Conservation (phyloP, 2,113 vertebrate species). For the Cyanoliseus patagonus region DNA sequence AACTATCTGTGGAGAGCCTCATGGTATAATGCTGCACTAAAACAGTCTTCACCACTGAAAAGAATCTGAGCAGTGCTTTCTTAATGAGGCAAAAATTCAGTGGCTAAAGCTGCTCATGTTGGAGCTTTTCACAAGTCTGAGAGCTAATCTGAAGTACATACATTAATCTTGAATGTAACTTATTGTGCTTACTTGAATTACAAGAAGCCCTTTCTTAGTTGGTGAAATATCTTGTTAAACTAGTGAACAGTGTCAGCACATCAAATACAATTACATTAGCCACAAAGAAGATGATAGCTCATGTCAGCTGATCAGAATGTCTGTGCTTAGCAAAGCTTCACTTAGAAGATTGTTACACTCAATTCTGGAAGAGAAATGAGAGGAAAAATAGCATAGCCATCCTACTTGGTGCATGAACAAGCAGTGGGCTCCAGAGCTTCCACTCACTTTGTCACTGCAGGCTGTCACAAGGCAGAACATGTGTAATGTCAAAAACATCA, state of each 20-base stretch:
- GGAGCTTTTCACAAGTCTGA: not conserved
- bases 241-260: slow-evolving; percentile 24
- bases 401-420: not conserved
- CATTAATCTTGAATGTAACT: slow-evolving; percentile 30
- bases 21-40: not conserved
- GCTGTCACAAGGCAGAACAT: not conserved
- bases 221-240: slow-evolving; percentile 47
- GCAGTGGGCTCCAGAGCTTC: not conserved
- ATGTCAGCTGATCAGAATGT: not conserved
- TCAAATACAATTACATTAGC: slow-evolving; percentile 41
- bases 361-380: not conserved
- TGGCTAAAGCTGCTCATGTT: not conserved
- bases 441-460: not conserved
- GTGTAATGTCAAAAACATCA: not conserved
- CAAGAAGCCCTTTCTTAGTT: slow-evolving; percentile 14
- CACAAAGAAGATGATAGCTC: not conserved
- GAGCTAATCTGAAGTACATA: not conserved
- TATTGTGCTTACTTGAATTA: slow-evolving; percentile 36
- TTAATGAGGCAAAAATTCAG: slow-evolving; percentile 1
- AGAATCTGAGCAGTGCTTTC: not conserved
- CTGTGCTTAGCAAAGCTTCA: not conserved
- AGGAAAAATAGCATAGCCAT: not conserved
- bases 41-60: not conserved
- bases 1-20: not conserved
- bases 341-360: not conserved